These are phyloP conservation scores for Fulica atra DNA, from an alignment of 2,113 vertebrate species.

Conservation along the genomic window DNA sequence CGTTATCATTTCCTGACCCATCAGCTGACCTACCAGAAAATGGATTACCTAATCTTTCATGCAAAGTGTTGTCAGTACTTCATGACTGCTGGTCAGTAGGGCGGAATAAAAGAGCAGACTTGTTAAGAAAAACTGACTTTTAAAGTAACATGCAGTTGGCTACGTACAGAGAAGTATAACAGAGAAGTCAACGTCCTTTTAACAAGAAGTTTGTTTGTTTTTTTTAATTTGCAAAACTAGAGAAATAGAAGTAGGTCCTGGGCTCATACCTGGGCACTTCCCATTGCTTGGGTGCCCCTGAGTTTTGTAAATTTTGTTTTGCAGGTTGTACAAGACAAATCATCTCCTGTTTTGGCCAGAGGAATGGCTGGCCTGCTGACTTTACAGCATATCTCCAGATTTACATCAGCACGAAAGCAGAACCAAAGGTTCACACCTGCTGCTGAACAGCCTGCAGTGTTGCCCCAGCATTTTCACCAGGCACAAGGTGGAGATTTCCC, in stretches of 20 bases:
- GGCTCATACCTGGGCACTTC: not conserved
- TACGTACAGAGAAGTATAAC: not conserved
- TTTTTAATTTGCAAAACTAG: not conserved
- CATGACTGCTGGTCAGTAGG: not conserved
- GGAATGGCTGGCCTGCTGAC: not conserved
- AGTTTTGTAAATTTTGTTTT: too few species aligned
- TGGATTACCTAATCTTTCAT: not conserved
- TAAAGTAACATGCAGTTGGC: not conserved
- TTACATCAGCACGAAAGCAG: not conserved
- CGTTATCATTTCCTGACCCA: not conserved
- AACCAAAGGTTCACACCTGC: not conserved
- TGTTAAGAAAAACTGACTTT: not conserved
- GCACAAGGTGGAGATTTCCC: not conserved
- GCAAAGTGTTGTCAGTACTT: not conserved
- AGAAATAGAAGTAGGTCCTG: not conserved
- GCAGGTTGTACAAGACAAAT: not conserved
- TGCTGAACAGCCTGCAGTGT: not conserved
- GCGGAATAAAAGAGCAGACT: not conserved
- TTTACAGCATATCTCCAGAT: not conserved
- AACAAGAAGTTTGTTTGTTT: not conserved
- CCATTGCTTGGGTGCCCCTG: not conserved
- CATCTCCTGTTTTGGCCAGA: not conserved
- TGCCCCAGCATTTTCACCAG: not conserved
- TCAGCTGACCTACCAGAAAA: not conserved
- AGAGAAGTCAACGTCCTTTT: rapidly evolving